Evolutionary conservation across 2,113 vertebrate species (phyloP).

Genomic region (Platysternon megacephalum): DNA sequence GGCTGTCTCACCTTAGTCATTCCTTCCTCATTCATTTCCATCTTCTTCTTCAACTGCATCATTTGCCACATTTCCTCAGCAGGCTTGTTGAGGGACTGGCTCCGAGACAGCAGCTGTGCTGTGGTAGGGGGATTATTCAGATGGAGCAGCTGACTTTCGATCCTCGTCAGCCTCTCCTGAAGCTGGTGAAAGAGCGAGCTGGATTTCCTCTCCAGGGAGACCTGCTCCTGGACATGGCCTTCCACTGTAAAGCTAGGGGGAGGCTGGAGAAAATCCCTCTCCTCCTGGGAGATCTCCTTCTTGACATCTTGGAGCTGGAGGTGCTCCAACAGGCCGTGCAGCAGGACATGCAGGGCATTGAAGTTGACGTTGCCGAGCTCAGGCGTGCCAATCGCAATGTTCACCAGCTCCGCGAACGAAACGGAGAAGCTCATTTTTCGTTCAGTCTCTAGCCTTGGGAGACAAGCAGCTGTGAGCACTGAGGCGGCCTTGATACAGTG

Average conservation of each 20-base stretch:
- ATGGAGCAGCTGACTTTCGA: neutral
- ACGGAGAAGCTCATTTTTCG: constrained; percentile 29
- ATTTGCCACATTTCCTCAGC: constrained; percentile 45
- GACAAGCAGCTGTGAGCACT: neutral
- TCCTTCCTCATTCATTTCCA: constrained; percentile 64
- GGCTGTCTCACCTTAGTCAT: constrained; percentile 46
- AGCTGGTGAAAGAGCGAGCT: constrained; percentile 58
- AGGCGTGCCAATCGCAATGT: constrained; percentile 56
- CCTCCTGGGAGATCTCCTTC: neutral
- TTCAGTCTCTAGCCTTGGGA: neutral
- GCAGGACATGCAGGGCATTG: constrained; percentile 58
- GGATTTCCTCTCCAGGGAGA: neutral
- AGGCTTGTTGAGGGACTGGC: neutral
- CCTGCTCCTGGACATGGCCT: neutral
- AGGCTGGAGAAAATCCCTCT: constrained; percentile 51
- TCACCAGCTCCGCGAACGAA: constrained; percentile 51
- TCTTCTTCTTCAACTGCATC: constrained; percentile 68
- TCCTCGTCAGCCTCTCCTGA: constrained; percentile 1
- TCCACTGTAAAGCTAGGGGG: rapidly evolving
- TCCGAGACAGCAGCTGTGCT: neutral
- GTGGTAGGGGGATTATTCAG: constrained; percentile 7
- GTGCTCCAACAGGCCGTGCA: constrained; percentile 69
- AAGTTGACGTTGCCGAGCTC: constrained; percentile 59
- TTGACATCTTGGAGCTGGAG: constrained; percentile 15
- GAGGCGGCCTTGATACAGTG: rapidly evolving